Evolutionary conservation across 2,113 vertebrate species (phyloP), one percentile per base, ranked within the genome.

Genomic region (Tapirus terrestris): DNA sequence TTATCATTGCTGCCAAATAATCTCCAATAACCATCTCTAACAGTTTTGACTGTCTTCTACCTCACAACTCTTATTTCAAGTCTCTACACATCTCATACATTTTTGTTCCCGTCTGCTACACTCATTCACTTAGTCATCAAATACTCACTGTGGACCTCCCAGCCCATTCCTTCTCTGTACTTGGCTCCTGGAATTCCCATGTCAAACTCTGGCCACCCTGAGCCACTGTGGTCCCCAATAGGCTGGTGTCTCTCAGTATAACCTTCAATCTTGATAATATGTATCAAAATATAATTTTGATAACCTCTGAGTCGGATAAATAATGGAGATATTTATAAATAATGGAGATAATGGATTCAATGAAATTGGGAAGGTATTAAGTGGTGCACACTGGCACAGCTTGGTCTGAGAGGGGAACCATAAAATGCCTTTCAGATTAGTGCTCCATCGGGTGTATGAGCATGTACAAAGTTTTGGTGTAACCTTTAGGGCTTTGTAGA

Each of bases 331-430:
- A 39, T 39, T 39, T 39, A 39, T 39, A 39, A 39, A 39, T 39
- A 39, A 39, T 33, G 56, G 17, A 65, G 73, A 63, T 53, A 31
- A 72, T 65, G 6, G 5, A 33, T 27, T 6, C 63, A 67, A 89
- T 39, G 20, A 31, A 43, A 60, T 8, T 43, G 60, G 82, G n/a
- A 63, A 48, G 65, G 11, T 27, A 81, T 76, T n/a, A 51, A 25
- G 48, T 39, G 76, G 5, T 12, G 3, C n/a, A 27, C 18, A 14
- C 1, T 1, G 1, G 17, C 56, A 43, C 4, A 39, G 9, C n/a
- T 9, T 36, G 27, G 5, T 61, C 27, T 63, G 5, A 33, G 1
- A 2, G n/a, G 17, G 36, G 2, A 13, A 56, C 8, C 18, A 1
- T 21, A 25, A 72, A 65, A 20, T 9, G 21, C 6, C n/a, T 48